Evolutionary conservation across 2,113 vertebrate genomes (phyloP).

Genomic region (Ibidorhyncha struthersii): DNA sequence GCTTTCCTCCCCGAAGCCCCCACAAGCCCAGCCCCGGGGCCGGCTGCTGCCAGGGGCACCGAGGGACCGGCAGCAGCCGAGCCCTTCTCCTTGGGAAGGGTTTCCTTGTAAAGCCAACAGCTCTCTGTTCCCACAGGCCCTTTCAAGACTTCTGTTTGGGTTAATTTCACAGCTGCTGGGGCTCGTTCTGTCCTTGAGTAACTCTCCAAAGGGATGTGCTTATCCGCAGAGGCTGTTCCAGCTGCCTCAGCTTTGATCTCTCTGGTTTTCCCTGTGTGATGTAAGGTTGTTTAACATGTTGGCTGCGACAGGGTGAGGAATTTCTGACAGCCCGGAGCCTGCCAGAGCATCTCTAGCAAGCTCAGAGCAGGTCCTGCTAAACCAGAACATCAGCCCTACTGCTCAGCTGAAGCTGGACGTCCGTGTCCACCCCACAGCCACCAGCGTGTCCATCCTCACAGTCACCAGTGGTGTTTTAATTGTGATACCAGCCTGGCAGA

Average conservation of each 20-base stretch:
- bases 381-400: neutral
- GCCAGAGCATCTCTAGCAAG: neutral
- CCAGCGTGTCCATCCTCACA: neutral
- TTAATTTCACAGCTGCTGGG: neutral
- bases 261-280: neutral
- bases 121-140: neutral
- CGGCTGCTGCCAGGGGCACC: neutral
- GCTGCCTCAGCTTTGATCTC: neutral
- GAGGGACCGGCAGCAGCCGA: neutral
- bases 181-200: neutral
- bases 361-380: neutral
- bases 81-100: neutral
- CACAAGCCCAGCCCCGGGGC: neutral
- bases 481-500: neutral
- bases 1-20: neutral
- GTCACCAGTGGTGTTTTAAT: neutral
- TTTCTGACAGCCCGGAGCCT: neutral
- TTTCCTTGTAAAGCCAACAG: neutral
- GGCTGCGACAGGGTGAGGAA: neutral
- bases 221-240: neutral
- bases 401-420: neutral
- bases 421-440: neutral
- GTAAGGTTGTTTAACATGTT: neutral
- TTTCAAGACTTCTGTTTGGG: neutral
- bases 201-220: neutral